Conservation (phyloP, 2,888 invertebrate genomes). For the Aquatica leii region DNA sequence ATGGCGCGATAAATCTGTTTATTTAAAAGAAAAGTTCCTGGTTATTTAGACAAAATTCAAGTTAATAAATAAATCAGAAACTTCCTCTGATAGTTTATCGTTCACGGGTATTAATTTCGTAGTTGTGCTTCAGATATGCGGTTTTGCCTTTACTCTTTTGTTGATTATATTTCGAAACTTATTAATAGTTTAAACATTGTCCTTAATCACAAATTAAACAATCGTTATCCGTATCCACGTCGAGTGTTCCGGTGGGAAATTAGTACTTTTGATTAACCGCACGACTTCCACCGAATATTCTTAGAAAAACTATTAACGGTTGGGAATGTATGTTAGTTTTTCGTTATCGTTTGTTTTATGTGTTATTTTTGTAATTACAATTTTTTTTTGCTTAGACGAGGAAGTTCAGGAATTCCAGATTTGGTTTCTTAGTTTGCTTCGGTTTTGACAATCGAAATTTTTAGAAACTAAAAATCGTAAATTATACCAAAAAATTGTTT, state of each 20-base stretch:
- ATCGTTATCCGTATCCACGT: constrained; percentile 15
- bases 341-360: too few relatives aligned
- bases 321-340: too few relatives aligned
- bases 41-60: too few relatives aligned
- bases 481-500: too few relatives aligned
- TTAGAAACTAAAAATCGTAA: too few relatives aligned
- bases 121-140: constrained; percentile 6
- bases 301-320: neutral
- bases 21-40: too few relatives aligned
- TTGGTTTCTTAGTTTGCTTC: too few relatives aligned
- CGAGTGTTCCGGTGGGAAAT: constrained; percentile 28
- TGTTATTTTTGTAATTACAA: too few relatives aligned
- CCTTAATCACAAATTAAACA: constrained; percentile 18
- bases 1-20: too few relatives aligned
- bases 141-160: neutral
- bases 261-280: constrained; percentile 18
- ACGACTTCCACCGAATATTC: constrained; percentile 5
- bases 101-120: constrained; percentile 6
- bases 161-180: neutral
- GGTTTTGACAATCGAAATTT: too few relatives aligned
- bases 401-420: too few relatives aligned
- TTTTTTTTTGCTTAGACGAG: too few relatives aligned
- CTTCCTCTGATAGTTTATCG: constrained; percentile 8
- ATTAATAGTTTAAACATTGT: neutral
- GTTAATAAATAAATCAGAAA: neutral